Base-by-base conservation (phyloP, 1,140 invertebrate species). In the Cotesia typhae region DNA sequence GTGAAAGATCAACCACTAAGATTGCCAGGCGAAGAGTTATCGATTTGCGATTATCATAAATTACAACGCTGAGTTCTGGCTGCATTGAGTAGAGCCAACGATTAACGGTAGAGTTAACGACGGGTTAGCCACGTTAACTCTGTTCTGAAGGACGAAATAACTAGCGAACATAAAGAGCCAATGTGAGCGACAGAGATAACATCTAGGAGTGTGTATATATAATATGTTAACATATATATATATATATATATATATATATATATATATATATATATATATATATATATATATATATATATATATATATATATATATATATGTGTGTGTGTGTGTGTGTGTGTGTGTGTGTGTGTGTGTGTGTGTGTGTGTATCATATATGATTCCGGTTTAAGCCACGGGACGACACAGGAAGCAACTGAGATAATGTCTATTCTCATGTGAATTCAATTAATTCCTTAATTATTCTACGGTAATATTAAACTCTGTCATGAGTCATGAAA, bases 21-120 rank as follows among this genome's bases (percentile, higher is more conserved):
- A 76, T 77, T 55, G 67, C 35, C 9, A 60, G 14, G 63, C 7
- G 70, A 57, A 67, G 74, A 80, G 77, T 77, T 80, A 82, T 82
- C 77, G 81, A 82, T 81, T 81, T 76, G 77, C 77, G 79, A 80
- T 82, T 81, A 82, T 82, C 79, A 80, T 82, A 82, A 81, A 81
- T 81, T 81, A 81, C 77, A 78, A 65, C 28, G 67, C 72, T 67
- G 51, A 64, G 41, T n/a, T 61, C 10, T 47, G 41, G 41, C 10
- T 47, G 5, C 10, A 47, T 47, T 47, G 41, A 47, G 41, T 47
- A 6, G 67, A 47, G 71, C 61, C 63, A 75, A 51, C 77, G 78
- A 80, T 78, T 81, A 81, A 80, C 78, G 75, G 72, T 72, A 78
- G 77, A 78, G 78, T 81, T 79, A 81, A 79, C 78, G 77, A 81